Evolutionary conservation across 2,888 invertebrate species (phyloP).

Genomic region (Lottia gigantea): DNA sequence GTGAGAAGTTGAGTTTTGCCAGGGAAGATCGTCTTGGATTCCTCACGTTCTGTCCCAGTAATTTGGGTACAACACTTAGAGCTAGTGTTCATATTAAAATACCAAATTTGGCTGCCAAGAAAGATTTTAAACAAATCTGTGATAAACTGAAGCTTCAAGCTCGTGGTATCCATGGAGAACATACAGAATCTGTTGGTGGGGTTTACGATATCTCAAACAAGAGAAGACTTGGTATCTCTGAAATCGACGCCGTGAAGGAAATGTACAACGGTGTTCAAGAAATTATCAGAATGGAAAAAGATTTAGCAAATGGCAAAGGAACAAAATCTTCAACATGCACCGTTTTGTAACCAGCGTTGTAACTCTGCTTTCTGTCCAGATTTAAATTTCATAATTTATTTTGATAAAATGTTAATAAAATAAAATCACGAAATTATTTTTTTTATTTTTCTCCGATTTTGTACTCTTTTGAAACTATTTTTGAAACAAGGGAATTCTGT

Average conservation of each 20-base stretch:
- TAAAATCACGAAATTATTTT: neutral
- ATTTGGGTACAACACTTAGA: conserved; percentile 89
- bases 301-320: conserved; percentile 31
- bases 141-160: conserved; percentile 82
- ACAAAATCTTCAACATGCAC: conserved; percentile 27
- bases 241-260: conserved; percentile 54
- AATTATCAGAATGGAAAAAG: conserved; percentile 52
- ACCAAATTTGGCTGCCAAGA: conserved; percentile 78
- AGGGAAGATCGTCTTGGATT: conserved; percentile 84
- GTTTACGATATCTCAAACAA: conserved; percentile 63
- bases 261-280: conserved; percentile 57
- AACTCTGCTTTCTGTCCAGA: conserved; percentile 5
- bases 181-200: conserved; percentile 60
- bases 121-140: conserved; percentile 83
- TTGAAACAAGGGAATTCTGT: no score
- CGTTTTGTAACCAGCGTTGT: conserved; percentile 23
- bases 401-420: neutral
- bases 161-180: conserved; percentile 68
- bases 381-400: conserved; percentile 6
- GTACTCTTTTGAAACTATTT: no score
- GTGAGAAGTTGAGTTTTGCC: conserved; percentile 72
- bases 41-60: conserved; percentile 86
- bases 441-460: no score
- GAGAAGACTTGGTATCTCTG: conserved; percentile 58
- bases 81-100: conserved; percentile 95